These are phyloP conservation scores for Rutilus rutilus DNA, from an alignment of 2,113 vertebrate genomes.

Conservation along the genomic window DNA sequence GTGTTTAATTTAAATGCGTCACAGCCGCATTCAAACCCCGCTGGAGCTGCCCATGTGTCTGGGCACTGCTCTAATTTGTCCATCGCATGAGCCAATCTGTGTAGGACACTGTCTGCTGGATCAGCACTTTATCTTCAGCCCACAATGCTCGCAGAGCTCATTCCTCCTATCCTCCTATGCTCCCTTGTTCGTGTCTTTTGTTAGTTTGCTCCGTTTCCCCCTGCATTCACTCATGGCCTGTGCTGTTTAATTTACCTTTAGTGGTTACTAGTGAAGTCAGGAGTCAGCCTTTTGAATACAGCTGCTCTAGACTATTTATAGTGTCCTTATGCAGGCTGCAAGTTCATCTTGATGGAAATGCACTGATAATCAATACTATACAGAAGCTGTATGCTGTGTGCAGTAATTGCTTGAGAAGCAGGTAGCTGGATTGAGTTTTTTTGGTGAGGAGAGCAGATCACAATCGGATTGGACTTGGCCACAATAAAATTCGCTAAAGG, in stretches of 20 bases:
- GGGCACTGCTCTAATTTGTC: constrained; percentile 41
- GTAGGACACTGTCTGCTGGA: constrained; percentile 56
- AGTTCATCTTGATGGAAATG: constrained; percentile 72
- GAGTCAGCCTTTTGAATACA: constrained; percentile 45
- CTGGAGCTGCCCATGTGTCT: constrained; percentile 40
- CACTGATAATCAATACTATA: constrained; percentile 68
- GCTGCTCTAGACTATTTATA: constrained; percentile 36
- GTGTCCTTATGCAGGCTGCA: constrained; percentile 43
- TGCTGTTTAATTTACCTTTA: constrained; percentile 55
- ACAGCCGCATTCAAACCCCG: constrained; percentile 4
- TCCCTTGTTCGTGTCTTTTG: constrained; percentile 10
- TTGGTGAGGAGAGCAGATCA: neutral
- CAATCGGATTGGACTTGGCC: neutral
- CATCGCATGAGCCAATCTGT: constrained; percentile 52
- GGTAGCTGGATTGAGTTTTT: constrained; percentile 41
- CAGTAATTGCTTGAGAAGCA: constrained; percentile 52
- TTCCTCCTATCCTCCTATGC: neutral
- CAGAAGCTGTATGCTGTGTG: constrained; percentile 60
- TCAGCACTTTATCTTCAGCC: constrained; percentile 58
- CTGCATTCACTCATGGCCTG: constrained; percentile 47
- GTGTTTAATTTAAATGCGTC: constrained; percentile 19
- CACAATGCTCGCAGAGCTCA: neutral
- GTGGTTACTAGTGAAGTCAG: constrained; percentile 52
- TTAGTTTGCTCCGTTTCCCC: constrained; percentile 46
- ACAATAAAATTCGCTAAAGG: neutral